Evolutionary conservation across 2,888 invertebrate species (phyloP).

Genomic region (Acrobasis consociella): DNA sequence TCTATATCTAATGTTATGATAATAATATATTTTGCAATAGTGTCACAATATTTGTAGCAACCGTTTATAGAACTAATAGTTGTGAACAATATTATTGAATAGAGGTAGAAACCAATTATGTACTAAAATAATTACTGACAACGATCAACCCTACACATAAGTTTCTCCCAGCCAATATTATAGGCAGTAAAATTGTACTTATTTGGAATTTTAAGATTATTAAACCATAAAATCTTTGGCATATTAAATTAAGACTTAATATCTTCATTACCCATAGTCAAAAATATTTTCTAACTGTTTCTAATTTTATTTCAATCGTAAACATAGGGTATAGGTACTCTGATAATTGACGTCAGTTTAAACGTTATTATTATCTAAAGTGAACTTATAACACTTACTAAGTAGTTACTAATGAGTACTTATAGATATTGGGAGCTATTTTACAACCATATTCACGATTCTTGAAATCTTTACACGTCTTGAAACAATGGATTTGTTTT

Average conservation of each 20-base stretch:
- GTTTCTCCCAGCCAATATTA: too few species aligned
- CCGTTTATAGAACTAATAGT: neutral
- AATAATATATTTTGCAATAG: conserved; percentile 27
- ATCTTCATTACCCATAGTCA: neutral
- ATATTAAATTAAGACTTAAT: neutral
- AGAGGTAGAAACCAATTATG: neutral
- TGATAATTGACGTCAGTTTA: conserved; percentile 40
- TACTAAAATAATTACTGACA: too few species aligned
- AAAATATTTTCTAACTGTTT: neutral
- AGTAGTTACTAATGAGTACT: too few species aligned
- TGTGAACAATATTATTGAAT: neutral
- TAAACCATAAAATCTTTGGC: neutral
- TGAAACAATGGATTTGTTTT: too few species aligned
- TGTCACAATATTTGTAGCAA: conserved; percentile 17
- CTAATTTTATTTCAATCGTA: neutral
- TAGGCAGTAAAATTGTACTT: neutral
- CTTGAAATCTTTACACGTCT: too few species aligned
- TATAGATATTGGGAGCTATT: too few species aligned
- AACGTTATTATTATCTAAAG: conserved; percentile 23
- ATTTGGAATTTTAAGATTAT: neutral
- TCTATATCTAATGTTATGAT: conserved; percentile 40
- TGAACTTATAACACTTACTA: too few species aligned
- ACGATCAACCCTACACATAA: too few species aligned
- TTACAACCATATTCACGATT: too few species aligned
- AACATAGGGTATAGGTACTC: conserved; percentile 22